Percentiles rank a stretch among this genome's conserved stretches.
These are phyloP conservation scores for Trachythela sp. DNA, from an alignment of 64 coral and sea anemone species.

Conservation along the genomic window DNA sequence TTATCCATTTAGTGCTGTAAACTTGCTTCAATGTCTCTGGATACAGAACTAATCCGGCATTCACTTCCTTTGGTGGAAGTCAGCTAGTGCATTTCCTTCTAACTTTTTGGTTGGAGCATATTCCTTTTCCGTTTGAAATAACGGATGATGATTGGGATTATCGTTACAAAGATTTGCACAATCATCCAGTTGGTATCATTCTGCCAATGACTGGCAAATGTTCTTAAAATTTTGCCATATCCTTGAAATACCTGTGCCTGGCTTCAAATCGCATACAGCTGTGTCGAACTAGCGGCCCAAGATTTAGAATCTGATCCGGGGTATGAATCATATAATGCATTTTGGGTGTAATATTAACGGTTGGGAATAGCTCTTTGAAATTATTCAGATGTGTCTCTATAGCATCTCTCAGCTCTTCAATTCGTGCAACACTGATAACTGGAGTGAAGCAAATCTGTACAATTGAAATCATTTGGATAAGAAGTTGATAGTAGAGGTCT, in stretches of 20 bases:
- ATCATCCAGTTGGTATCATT: not conserved
- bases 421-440: not conserved
- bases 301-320: slow-evolving; percentile 24
- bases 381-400: slow-evolving; percentile 24
- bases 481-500: slow-evolving; percentile 32
- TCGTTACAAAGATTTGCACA: not conserved
- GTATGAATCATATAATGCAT: slow-evolving; percentile 51
- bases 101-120: not conserved
- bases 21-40: not conserved
- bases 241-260: not conserved
- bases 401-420: slow-evolving; percentile 28
- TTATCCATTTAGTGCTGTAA: not conserved
- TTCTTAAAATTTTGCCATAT: slow-evolving; percentile 15
- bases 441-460: slow-evolving; percentile 32
- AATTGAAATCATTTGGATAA: slow-evolving; percentile 42
- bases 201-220: not conserved
- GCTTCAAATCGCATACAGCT: slow-evolving; percentile 57
- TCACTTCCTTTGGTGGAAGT: not conserved
- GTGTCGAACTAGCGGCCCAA: slow-evolving; percentile 39
- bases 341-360: slow-evolving; percentile 44
- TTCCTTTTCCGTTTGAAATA: not conserved
- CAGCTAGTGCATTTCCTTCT: not conserved
- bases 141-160: not conserved
- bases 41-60: not conserved
- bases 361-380: slow-evolving; percentile 32